Base-by-base conservation (phyloP, 2,113 vertebrate genomes). In the Phaetusa simplex region DNA sequence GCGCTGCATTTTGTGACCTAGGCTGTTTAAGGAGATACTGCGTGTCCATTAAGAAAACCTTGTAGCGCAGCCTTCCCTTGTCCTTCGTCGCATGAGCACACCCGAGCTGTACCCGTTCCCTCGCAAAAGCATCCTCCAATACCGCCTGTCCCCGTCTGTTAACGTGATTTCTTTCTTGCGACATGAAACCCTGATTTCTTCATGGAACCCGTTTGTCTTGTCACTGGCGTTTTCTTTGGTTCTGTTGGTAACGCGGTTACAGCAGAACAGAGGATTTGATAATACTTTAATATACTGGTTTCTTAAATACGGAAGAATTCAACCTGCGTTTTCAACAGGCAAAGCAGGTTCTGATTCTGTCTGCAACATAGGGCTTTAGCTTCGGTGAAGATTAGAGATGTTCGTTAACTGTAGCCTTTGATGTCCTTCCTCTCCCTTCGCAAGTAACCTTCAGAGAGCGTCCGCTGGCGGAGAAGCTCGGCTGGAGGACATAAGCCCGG, bases 361-460 rank as follows among this genome's bases (percentile, higher is more conserved):
- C 55, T 47, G 64, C 53, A 56, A 3, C 1, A 27, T 19, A 11
- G 22, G 20, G 19, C 10, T 81, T 80, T 58, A 59, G 32, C 17
- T 38, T 40, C 10, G 47, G 32, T 34, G 72, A 67, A 76, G 64
- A n/a, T 79, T 22, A 2, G 2, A 22, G 49, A 69, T 16, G 34
- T 6, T 6, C 29, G 8, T 3, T 11, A 77, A 65, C 61, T 6
- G 34, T 18, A 26, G 32, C 13, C 65, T 92, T 83, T 82, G 78
- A 59, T 92, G 66, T 71, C 47, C 88, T 58, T 66, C 65, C 36
- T 92, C 65, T 77, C 62, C 77, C 83, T 86, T 79, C 43, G 1
- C 27, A 45, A 74, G 72, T 90, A 76, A 97, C 88, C 95, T 96
- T 95, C 86, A 95, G 78, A 86, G 62, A 65, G 62, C 53, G 58